phyloP scores from a whole-genome alignment of 2,113 vertebrate species.

The Trematocara variabile region DNA sequence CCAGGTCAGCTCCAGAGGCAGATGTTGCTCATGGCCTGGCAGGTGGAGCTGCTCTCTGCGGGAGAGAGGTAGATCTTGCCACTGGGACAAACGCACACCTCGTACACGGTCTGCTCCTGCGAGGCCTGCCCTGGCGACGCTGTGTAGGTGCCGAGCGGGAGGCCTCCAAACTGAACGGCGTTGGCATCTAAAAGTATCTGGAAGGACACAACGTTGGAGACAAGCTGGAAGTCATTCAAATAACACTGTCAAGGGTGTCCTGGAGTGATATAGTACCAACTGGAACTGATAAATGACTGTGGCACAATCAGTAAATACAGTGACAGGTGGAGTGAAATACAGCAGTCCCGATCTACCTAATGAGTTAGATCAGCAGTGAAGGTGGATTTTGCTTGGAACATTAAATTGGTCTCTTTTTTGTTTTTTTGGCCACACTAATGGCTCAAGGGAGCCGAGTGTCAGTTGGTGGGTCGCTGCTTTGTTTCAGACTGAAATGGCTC shows the following conservation, averaged over 20 bases:
- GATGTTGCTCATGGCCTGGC: conserved; percentile 89
- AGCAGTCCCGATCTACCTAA: neutral
- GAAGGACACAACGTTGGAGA: neutral
- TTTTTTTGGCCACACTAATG: neutral
- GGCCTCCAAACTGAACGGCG: conserved; percentile 85
- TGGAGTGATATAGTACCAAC: conserved; percentile 7
- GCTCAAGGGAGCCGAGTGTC: neutral
- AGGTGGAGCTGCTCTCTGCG: conserved; percentile 87
- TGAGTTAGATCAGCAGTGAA: neutral
- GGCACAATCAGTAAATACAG: conserved; percentile 13
- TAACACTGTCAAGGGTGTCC: neutral
- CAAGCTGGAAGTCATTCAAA: conserved; percentile 23
- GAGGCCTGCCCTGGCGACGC: conserved; percentile 51
- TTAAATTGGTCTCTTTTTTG: neutral
- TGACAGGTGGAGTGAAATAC: neutral
- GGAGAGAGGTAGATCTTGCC: conserved; percentile 96
- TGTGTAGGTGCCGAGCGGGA: conserved; percentile 80
- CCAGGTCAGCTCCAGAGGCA: conserved; percentile 93
- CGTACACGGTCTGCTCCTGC: conserved; percentile 83
- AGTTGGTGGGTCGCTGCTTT: neutral
- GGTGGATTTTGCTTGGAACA: neutral
- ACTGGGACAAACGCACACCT: conserved; percentile 91
- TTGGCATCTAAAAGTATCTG: conserved; percentile 93
- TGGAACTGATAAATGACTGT: conserved; percentile 18
- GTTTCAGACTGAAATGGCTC: neutral